Percentiles rank a stretch among this genome's conserved stretches.
Conservation (phyloP, 2,888 invertebrate genomes). For the Atethmia centrago region DNA sequence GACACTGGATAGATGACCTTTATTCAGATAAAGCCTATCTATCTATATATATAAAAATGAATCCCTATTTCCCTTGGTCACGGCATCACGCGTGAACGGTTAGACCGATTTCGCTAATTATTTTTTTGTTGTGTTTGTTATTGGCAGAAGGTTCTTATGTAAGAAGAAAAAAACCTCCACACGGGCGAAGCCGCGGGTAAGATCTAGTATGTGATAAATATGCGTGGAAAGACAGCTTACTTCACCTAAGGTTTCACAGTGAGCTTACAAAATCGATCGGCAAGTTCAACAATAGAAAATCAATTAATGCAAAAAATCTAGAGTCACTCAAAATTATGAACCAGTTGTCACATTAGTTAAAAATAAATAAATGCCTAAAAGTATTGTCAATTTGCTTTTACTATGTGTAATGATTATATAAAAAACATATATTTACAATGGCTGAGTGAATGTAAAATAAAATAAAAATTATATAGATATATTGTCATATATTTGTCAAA, state of each 20-base stretch:
- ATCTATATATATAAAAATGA: no score
- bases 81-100: no score
- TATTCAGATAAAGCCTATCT: not conserved
- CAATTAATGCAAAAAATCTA: not conserved
- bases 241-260: not conserved
- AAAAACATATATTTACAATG: constrained; percentile 15
- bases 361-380: constrained; percentile 6
- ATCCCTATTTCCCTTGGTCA: no score
- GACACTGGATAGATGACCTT: not conserved
- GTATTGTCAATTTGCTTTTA: constrained; percentile 18
- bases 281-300: not conserved
- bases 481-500: not conserved
- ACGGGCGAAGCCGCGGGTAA: no score
- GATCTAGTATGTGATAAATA: no score
- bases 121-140: no score
- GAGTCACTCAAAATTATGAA: not conserved
- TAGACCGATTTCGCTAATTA: no score
- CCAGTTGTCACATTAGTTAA: not conserved
- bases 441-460: not conserved
- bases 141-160: no score
- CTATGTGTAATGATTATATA: not conserved
- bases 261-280: not conserved
- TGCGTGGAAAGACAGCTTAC: not conserved
- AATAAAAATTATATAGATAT: not conserved
- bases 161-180: no score